phyloP scores from a whole-genome alignment of 1,140 invertebrate genomes.

The Campoletis sonorensis region DNA sequence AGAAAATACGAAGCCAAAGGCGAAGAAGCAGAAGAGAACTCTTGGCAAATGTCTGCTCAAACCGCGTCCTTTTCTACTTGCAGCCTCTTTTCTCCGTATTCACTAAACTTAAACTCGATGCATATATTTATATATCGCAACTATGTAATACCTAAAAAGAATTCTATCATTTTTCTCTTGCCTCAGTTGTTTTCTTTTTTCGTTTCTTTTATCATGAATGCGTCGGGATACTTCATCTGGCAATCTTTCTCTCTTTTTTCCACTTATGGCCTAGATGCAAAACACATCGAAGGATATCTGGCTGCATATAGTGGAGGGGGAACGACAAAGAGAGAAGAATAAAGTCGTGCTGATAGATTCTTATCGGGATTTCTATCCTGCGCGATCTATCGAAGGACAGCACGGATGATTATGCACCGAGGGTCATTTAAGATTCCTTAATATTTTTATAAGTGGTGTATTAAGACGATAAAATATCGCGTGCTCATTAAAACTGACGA shows the following conservation, averaged over 20 bases:
- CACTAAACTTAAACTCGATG: background rate
- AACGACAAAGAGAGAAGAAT: background rate
- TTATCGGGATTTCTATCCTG: constrained; percentile 34
- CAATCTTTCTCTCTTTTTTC: background rate
- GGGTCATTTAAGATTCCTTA: no score
- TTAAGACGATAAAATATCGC: no score
- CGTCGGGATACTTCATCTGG: no score
- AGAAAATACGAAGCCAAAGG: background rate
- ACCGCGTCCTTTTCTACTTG: constrained; percentile 23
- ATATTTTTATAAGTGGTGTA: no score
- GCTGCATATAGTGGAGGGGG: background rate
- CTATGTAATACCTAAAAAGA: background rate
- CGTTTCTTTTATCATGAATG: background rate
- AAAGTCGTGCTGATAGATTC: constrained; percentile 23
- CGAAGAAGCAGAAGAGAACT: constrained; percentile 19
- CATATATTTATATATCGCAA: background rate
- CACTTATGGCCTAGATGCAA: constrained; percentile 35
- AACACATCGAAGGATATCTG: background rate
- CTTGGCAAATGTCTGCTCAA: constrained; percentile 29
- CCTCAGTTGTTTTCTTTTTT: background rate
- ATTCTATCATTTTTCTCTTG: background rate
- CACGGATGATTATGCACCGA: no score
- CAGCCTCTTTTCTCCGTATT: background rate
- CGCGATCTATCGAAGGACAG: no score
- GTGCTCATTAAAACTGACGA: no score